Evolutionary conservation across 2,797 vertebrate genomes (phyloP).

Genomic region (Rhynchotus rufescens): DNA sequence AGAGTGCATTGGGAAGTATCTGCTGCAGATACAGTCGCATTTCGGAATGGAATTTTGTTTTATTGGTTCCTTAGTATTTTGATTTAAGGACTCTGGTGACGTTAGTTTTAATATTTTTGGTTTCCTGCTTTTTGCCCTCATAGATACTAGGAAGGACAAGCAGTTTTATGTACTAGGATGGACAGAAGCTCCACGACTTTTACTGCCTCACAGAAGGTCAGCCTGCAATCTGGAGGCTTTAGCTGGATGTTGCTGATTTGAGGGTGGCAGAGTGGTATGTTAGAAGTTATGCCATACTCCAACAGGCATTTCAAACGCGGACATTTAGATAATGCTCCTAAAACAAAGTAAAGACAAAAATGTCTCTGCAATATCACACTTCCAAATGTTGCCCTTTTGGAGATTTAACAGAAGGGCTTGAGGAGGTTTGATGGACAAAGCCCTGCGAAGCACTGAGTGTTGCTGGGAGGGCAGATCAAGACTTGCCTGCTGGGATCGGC

Average conservation of each 20-base stretch:
- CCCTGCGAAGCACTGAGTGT: neutral
- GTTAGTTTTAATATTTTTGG: neutral
- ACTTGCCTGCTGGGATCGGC: neutral
- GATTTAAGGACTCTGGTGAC: neutral
- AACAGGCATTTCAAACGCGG: neutral
- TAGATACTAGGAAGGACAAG: neutral
- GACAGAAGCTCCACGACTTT: neutral
- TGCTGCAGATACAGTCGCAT: neutral
- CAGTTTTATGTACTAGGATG: neutral
- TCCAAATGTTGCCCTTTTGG: neutral
- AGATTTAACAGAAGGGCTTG: neutral
- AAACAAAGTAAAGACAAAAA: slow-evolving; percentile 1
- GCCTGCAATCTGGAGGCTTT: neutral
- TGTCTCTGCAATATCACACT: neutral
- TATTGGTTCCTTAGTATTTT: neutral
- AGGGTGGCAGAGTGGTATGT: neutral
- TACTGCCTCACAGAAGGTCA: neutral
- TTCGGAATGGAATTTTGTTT: neutral
- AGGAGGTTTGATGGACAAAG: neutral
- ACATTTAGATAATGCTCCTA: neutral
- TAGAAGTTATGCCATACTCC: neutral
- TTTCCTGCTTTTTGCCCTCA: neutral
- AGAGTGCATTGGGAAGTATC: neutral
- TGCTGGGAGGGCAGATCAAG: neutral
- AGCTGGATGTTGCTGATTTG: neutral